Base-by-base conservation (phyloP, 2,888 invertebrate genomes). In the Ectemnius continuus region DNA sequence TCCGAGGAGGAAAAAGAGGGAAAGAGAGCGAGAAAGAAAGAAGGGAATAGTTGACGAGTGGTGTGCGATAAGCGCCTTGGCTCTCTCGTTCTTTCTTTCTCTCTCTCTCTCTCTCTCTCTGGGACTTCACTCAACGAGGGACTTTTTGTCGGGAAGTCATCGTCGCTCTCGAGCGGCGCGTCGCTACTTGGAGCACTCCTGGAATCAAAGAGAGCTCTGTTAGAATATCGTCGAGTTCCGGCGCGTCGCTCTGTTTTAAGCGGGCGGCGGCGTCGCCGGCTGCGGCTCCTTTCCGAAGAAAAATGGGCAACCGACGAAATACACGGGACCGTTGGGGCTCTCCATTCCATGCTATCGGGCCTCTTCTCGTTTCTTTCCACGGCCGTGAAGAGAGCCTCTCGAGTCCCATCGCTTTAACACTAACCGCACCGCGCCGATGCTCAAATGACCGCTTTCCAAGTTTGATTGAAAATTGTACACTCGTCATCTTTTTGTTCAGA, bases 191-290 rank as follows among this genome's bases (percentile, higher is more conserved):
- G 18, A 18, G 60, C 65, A 67, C 61, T 70, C 68, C 71, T 66
- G 67, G 71, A 64, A 67, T 78, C 62, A 63, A 65, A 71, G 76
- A 70, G 79, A 77, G 74, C 79, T 75, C 78, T 69, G 66, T 73
- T 78, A 69, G 78, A 76, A 63, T 80, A 82, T 85, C 85, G 36
- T 36, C 36, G 36, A 36, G 36, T 36, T 36, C 36, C 36, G 36
- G 16, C n/a, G n/a, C 52, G 52, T 52, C 6, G 4, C 14, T 52
- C 52, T 52, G 52, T 14, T 52, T 52, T 14, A 52, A 14, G 36
- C 16, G 14, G 52, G 52, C 52, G 52, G 16, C 52, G 0, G n/a
- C n/a, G n/a, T n/a, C n/a, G 36, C 16, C 3, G 52, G 52, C 52
- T n/a, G 16, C 52, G 0, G 1, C 52, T 52, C 52, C n/a, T 52